Percentiles rank a stretch among this genome's conserved stretches.
Conservation (phyloP, 2,797 vertebrate genomes). For the Silurus lanzhouensis region DNA sequence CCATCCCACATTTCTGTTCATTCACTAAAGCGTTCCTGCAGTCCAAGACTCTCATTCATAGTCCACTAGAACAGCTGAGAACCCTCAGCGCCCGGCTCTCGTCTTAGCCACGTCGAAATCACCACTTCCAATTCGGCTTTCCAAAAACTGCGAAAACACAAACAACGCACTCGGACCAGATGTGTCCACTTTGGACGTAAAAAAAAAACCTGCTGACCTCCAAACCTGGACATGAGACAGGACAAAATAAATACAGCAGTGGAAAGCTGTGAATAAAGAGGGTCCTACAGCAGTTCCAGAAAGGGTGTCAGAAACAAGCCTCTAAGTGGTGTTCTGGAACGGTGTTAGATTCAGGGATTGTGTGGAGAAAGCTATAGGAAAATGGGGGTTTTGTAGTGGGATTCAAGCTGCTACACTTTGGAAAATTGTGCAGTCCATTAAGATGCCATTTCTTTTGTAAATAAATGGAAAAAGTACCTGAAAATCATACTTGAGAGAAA, state of each 20-base stretch:
- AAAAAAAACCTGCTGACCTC: constrained; percentile 85
- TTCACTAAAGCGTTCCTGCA: constrained; percentile 41
- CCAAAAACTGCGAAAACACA: constrained; percentile 84
- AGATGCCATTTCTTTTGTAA: neutral
- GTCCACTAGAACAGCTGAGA: constrained; percentile 78
- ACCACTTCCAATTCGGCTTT: constrained; percentile 83
- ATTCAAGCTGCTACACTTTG: too few species aligned
- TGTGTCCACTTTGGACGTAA: constrained; percentile 83
- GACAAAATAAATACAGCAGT: constrained; percentile 87
- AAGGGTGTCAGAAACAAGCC: constrained; percentile 74
- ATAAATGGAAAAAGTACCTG: too few species aligned
- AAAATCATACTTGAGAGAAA: neutral
- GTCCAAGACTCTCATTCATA: constrained; percentile 35
- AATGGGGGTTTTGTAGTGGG: neutral
- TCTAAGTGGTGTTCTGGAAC: constrained; percentile 60
- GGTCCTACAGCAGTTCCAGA: constrained; percentile 71
- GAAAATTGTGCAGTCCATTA: neutral
- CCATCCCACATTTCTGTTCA: constrained; percentile 39
- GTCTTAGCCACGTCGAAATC: constrained; percentile 77
- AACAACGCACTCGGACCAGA: constrained; percentile 87
- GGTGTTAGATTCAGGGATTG: neutral
- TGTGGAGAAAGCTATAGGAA: neutral
- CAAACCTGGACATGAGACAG: constrained; percentile 83
- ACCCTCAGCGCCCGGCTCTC: constrained; percentile 80
- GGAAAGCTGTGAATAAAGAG: constrained; percentile 65